Percentiles rank a stretch among this genome's conserved stretches.
Conservation (phyloP, 2,888 invertebrate genomes). For the Mantis religiosa region DNA sequence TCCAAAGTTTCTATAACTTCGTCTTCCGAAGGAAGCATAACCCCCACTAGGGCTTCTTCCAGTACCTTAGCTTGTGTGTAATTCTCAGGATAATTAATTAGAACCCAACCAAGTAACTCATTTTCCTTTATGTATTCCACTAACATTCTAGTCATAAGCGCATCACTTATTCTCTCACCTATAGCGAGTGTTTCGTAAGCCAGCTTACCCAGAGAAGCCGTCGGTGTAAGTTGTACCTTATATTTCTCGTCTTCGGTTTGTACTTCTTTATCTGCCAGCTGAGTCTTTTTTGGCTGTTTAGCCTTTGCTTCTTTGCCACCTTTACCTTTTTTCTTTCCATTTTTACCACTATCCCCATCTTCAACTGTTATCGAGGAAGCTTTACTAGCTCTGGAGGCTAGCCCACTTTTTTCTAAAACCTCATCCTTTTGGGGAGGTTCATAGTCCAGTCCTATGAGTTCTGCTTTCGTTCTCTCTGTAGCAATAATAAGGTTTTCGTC, state of each 20-base stretch:
- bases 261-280: constrained; percentile 39
- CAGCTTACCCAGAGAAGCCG: constrained; percentile 55
- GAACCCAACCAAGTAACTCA: constrained; percentile 55
- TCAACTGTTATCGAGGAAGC: neutral
- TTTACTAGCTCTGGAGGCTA: neutral
- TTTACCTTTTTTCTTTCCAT: neutral
- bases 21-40: constrained; percentile 44
- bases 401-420: neutral
- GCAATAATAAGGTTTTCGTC: neutral
- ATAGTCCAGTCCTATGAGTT: neutral
- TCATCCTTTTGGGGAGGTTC: neutral
- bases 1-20: neutral
- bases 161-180: constrained; percentile 54
- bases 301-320: neutral
- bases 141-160: constrained; percentile 54
- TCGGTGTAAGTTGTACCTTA: constrained; percentile 31
- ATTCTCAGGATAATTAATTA: constrained; percentile 59
- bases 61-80: constrained; percentile 56
- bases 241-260: constrained; percentile 53
- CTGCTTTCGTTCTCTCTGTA: neutral
- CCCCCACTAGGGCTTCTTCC: constrained; percentile 57
- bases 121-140: constrained; percentile 55
- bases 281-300: neutral
- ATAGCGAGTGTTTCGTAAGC: constrained; percentile 51
- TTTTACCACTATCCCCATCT: neutral